Evolutionary conservation across 2,888 invertebrate species (phyloP).

Genomic region (Platerodrilus igneus): DNA sequence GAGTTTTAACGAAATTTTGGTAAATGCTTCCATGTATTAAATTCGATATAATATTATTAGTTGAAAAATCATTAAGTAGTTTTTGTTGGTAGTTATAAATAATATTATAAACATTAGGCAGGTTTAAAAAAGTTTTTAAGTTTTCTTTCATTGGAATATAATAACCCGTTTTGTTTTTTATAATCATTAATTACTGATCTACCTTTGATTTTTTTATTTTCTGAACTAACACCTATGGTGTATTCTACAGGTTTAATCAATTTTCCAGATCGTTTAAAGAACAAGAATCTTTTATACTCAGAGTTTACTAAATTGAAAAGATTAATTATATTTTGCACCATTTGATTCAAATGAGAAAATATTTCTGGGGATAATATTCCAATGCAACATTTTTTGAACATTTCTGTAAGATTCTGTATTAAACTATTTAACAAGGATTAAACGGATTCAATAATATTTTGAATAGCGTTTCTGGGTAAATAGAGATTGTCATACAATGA

Average conservation of each 20-base stretch:
- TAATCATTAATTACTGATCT: neutral
- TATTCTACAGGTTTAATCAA: slow-evolving; percentile 3
- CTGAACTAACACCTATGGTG: slow-evolving; percentile 2
- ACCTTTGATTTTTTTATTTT: slow-evolving; percentile 4
- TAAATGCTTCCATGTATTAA: slow-evolving; percentile 18
- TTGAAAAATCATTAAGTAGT: neutral
- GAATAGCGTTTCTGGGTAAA: too few species aligned
- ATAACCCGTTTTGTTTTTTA: slow-evolving; percentile 4
- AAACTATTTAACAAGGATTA: too few species aligned
- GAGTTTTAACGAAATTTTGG: slow-evolving; percentile 9
- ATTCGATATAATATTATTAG: slow-evolving; percentile 13
- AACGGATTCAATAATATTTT: too few species aligned
- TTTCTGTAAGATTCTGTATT: too few species aligned
- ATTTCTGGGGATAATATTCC: too few species aligned
- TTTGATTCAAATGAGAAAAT: too few species aligned
- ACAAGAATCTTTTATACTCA: slow-evolving; percentile 7
- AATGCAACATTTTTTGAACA: too few species aligned
- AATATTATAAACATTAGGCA: slow-evolving; percentile 5
- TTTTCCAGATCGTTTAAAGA: slow-evolving; percentile 6
- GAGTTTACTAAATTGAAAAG: slow-evolving; percentile 7
- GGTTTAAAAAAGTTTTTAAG: slow-evolving; percentile 6
- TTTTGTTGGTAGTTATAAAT: slow-evolving; percentile 7
- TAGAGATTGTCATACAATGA: too few species aligned
- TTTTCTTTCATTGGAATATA: slow-evolving; percentile 3
- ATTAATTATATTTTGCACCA: slow-evolving; percentile 4